Evolutionary conservation across 1,140 invertebrate genomes (phyloP).

Genomic region (Drosophila lacteicornis): DNA sequence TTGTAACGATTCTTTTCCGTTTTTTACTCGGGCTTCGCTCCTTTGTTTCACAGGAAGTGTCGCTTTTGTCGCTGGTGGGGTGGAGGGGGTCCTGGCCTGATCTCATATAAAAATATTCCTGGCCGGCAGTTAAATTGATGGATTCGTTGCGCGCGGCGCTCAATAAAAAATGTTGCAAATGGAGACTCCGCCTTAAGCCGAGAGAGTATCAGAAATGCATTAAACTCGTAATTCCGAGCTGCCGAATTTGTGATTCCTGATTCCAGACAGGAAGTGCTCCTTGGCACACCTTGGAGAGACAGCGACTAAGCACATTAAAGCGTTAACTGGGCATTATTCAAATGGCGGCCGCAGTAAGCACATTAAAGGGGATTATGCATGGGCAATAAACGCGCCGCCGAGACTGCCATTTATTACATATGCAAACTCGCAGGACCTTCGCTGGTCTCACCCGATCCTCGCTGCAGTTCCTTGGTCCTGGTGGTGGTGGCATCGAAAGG

Average conservation of each 20-base stretch:
- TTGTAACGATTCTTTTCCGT: slow-evolving; percentile 54
- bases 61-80: slow-evolving; percentile 2
- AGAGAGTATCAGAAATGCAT: slow-evolving; percentile 36
- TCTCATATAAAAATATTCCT: slow-evolving; percentile 64
- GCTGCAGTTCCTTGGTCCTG: slow-evolving; percentile 6
- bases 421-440: slow-evolving; percentile 52
- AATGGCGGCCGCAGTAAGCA: slow-evolving; percentile 68
- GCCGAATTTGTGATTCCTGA: neutral
- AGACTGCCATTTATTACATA: slow-evolving; percentile 34
- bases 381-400: slow-evolving; percentile 70
- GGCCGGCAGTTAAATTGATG: slow-evolving; percentile 73
- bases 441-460: slow-evolving; percentile 14
- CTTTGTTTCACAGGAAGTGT: slow-evolving; percentile 61
- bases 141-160: slow-evolving; percentile 62
- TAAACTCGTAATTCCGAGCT: slow-evolving; percentile 25
- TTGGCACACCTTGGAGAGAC: slow-evolving; percentile 21
- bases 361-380: slow-evolving; percentile 75
- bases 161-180: slow-evolving; percentile 52
- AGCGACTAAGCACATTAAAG: slow-evolving; percentile 72
- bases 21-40: slow-evolving; percentile 38
- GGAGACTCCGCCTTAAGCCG: neutral
- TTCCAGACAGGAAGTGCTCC: slow-evolving; percentile 47
- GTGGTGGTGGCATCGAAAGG: slow-evolving; percentile 6
- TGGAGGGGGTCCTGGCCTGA: slow-evolving; percentile 23
- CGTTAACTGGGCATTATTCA: slow-evolving; percentile 80